phyloP scores from a whole-genome alignment of 2,888 invertebrate species.

The Chrysolina haemoptera region DNA sequence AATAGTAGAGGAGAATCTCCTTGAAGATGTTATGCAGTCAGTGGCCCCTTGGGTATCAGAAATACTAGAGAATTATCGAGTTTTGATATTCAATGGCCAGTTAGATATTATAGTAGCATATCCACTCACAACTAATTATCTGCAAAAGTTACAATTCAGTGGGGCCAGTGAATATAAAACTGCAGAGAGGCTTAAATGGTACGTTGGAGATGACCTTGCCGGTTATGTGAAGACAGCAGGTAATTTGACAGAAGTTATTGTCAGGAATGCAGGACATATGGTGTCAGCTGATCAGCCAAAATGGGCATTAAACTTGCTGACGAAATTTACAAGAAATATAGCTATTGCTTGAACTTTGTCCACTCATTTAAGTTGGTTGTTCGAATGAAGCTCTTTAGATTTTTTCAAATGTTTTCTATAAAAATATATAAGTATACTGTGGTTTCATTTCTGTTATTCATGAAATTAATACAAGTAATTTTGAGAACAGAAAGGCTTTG shows the following conservation, averaged over 20 bases:
- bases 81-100: constrained; percentile 76
- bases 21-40: constrained; percentile 51
- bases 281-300: constrained; percentile 85
- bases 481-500: no score
- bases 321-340: constrained; percentile 55
- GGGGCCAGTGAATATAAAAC: constrained; percentile 76
- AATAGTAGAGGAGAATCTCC: constrained; percentile 49
- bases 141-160: constrained; percentile 80
- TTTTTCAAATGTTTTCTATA: not conserved
- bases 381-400: no score
- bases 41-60: constrained; percentile 67
- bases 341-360: not conserved
- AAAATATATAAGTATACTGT: not conserved
- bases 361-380: no score
- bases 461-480: no score
- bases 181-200: constrained; percentile 79
- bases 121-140: constrained; percentile 84
- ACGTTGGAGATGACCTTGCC: constrained; percentile 77
- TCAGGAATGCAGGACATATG: constrained; percentile 86
- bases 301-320: constrained; percentile 80
- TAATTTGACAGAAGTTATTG: constrained; percentile 80
- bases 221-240: constrained; percentile 81
- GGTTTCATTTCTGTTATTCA: not conserved
- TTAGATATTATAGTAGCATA: constrained; percentile 91
- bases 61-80: constrained; percentile 76